These are phyloP conservation scores for Helobdella robusta DNA, from an alignment of 2,888 invertebrate species.

Conservation along the genomic window DNA sequence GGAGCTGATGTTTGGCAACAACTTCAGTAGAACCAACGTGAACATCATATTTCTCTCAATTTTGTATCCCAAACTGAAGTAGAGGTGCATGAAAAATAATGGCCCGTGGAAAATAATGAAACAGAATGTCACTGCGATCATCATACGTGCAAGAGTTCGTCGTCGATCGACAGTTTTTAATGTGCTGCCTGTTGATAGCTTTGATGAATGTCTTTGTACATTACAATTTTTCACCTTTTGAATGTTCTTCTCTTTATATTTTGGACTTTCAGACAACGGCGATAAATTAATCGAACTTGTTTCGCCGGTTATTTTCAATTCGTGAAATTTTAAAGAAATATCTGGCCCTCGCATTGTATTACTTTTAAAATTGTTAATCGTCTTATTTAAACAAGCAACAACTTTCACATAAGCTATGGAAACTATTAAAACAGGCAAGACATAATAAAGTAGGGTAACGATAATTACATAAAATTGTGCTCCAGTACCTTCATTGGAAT, in stretches of 20 bases:
- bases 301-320: too few species aligned
- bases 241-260: neutral
- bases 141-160: conserved; percentile 31
- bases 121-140: conserved; percentile 31
- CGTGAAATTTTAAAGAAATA: too few species aligned
- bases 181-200: neutral
- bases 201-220: too few species aligned
- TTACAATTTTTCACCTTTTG: neutral
- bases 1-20: conserved; percentile 29
- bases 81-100: conserved; percentile 27
- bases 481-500: neutral
- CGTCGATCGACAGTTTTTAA: conserved; percentile 24
- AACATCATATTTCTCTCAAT: conserved; percentile 29
- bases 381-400: conserved; percentile 14
- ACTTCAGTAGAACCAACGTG: conserved; percentile 30
- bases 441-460: conserved; percentile 30
- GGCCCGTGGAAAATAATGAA: conserved; percentile 31
- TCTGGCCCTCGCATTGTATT: too few species aligned
- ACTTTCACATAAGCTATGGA: conserved; percentile 28
- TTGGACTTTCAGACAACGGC: neutral
- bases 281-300: neutral
- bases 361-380: too few species aligned
- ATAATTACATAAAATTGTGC: conserved; percentile 26
- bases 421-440: conserved; percentile 28
- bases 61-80: conserved; percentile 22